phyloP scores from a whole-genome alignment of 2,797 vertebrate genomes.

The Eutrigla gurnardus region DNA sequence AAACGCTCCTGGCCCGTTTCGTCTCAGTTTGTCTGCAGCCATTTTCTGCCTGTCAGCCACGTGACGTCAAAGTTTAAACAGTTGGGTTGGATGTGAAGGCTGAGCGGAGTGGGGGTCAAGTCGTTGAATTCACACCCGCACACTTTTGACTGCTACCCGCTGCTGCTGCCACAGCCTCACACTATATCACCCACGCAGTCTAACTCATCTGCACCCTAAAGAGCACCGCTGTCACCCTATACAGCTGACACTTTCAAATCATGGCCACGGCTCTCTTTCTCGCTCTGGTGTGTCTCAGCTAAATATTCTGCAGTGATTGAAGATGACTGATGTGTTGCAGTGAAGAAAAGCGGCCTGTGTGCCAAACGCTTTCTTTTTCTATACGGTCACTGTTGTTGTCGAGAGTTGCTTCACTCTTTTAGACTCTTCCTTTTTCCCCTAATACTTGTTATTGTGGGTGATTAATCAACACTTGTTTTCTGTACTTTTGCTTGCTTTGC shows the following conservation, averaged over 20 bases:
- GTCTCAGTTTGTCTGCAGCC: not conserved
- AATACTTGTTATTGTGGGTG: not conserved
- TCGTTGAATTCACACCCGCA: not conserved
- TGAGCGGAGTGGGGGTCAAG: not conserved
- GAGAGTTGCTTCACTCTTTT: conserved; percentile 20
- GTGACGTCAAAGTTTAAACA: not conserved
- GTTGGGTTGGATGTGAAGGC: not conserved
- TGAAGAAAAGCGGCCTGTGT: not conserved
- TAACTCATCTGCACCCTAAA: not conserved
- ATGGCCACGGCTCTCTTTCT: too few relatives aligned
- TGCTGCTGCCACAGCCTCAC: not conserved
- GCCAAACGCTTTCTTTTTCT: not conserved
- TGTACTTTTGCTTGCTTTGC: not conserved
- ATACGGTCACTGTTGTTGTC: conserved; percentile 5
- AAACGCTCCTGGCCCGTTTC: conserved; percentile 15
- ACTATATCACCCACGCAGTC: not conserved
- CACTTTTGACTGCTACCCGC: not conserved
- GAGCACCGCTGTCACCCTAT: not conserved
- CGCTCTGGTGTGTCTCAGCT: not conserved
- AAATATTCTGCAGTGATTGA: conserved; percentile 22
- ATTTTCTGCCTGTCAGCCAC: not conserved
- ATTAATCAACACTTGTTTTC: conserved; percentile 2
- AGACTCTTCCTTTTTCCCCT: conserved; percentile 11
- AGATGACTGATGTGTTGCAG: not conserved
- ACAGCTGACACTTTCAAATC: not conserved